Evolutionary conservation across 2,113 vertebrate species (phyloP), one percentile per base, ranked within the genome.

Genomic region (Bombycilla garrulus): DNA sequence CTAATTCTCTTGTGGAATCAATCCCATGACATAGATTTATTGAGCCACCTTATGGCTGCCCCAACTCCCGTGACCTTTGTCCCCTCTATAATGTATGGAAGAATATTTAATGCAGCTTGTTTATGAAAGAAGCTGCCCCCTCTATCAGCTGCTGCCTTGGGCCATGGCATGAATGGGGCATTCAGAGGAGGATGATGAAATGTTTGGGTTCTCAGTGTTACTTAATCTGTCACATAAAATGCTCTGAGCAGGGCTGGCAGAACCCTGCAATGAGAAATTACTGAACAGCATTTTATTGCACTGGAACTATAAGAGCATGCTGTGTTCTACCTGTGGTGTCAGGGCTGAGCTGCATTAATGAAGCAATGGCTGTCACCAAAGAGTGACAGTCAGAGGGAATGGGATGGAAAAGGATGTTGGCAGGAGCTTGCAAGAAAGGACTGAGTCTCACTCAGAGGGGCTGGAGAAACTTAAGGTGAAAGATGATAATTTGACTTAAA

Each of bases 21-120:
- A 73, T 86, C 72, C 58, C 62, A 44, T 97, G 96, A 97, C 97
- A 97, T 65, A 97, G 96, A 97, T 96, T 90, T 95, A 97, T 97
- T 92, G 94, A 90, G 86, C 77, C 94, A 72, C 95, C 95, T 96
- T 88, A 90, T 94, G 94, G 90, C 80, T 96, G 93, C 83, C 86
- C 87, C 4, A 8, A 58, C 44, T 95, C 58, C 65, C 26, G 81
- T 96, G 95, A 97, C 96, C 97, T 97, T 95, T 97, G 95, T 92
- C 81, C 91, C 90, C 62, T 79, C 84, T 82, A 12, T 93, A 93
- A 93, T 92, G 73, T 91, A 88, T 91, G 90, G 88, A 92, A 93
- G 94, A 92, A 96, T 97, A 95, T 96, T 93, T 96, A 91, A 97
- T 96, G 86, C 83, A 73, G 56, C 74, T 92, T 95, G 72, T 76